These are phyloP conservation scores for Caenorhabditis remanei DNA, from an alignment of 1,140 invertebrate genomes.

Conservation along the genomic window DNA sequence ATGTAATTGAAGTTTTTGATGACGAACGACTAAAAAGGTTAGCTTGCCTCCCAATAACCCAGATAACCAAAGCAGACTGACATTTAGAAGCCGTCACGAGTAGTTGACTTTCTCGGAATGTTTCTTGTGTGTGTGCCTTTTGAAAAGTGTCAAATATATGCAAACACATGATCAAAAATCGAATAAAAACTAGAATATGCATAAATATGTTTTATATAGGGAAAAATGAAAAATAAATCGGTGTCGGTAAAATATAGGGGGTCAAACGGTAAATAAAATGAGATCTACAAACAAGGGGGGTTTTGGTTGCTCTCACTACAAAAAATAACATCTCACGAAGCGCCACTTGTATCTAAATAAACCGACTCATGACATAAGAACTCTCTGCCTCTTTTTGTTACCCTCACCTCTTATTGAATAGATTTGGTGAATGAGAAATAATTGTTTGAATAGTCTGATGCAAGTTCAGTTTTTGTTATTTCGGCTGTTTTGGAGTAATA, in stretches of 20 bases:
- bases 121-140: not conserved
- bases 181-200: not conserved
- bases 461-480: too few species aligned
- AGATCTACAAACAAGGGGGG: conserved; percentile 4
- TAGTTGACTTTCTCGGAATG: not conserved
- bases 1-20: not conserved
- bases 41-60: too few species aligned
- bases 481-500: too few species aligned
- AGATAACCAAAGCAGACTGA: too few species aligned
- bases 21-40: too few species aligned
- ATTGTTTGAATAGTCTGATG: conserved; percentile 33
- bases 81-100: not conserved
- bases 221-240: not conserved
- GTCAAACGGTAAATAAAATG: conserved; percentile 46
- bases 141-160: not conserved
- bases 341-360: conserved; percentile 55
- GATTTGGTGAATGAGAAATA: not conserved
- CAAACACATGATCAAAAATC: conserved; percentile 17
- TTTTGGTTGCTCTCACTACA: conserved; percentile 18
- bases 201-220: not conserved
- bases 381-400: not conserved
- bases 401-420: not conserved
- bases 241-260: not conserved
- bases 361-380: conserved; percentile 44
- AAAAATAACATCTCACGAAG: conserved; percentile 55